These are phyloP conservation scores for Gambusia holbrooki DNA, from an alignment of 2,113 vertebrate genomes.

Conservation along the genomic window DNA sequence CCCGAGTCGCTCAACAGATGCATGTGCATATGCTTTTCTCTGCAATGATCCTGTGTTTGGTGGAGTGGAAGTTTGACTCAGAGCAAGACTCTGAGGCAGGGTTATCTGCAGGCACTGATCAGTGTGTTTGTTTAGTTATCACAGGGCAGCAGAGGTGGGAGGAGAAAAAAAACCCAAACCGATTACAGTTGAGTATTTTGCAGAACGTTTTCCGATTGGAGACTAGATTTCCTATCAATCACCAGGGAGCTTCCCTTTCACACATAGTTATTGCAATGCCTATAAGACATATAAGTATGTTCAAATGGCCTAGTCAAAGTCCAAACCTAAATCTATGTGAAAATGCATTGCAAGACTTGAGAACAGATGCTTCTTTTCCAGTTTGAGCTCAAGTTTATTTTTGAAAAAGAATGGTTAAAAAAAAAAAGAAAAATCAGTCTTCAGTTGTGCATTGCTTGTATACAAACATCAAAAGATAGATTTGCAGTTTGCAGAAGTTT, in stretches of 20 bases:
- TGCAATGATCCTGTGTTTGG: conserved; percentile 66
- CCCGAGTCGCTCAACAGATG: conserved; percentile 76
- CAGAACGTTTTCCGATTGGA: not conserved
- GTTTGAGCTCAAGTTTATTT: too few relatives aligned
- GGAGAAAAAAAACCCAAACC: not conserved
- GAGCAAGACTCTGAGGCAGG: conserved; percentile 23
- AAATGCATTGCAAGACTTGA: too few relatives aligned
- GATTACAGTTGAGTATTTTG: not conserved
- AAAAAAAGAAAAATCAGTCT: too few relatives aligned
- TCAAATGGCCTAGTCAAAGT: too few relatives aligned
- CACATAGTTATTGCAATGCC: too few relatives aligned
- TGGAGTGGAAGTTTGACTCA: conserved; percentile 14
- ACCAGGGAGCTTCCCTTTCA: not conserved
- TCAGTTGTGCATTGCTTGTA: too few relatives aligned
- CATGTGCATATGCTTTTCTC: conserved; percentile 77
- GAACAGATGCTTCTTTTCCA: too few relatives aligned
- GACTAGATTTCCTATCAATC: not conserved
- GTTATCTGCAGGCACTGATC: conserved; percentile 12
- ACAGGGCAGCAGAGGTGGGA: conserved; percentile 10
- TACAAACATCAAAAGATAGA: too few relatives aligned
- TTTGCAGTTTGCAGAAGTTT: too few relatives aligned
- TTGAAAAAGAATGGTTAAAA: too few relatives aligned
- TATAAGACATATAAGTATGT: too few relatives aligned
- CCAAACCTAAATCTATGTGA: too few relatives aligned
- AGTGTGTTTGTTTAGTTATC: conserved; percentile 5